Conservation (phyloP, 2,888 invertebrate genomes). For the Brachypalpus laphriformis region DNA sequence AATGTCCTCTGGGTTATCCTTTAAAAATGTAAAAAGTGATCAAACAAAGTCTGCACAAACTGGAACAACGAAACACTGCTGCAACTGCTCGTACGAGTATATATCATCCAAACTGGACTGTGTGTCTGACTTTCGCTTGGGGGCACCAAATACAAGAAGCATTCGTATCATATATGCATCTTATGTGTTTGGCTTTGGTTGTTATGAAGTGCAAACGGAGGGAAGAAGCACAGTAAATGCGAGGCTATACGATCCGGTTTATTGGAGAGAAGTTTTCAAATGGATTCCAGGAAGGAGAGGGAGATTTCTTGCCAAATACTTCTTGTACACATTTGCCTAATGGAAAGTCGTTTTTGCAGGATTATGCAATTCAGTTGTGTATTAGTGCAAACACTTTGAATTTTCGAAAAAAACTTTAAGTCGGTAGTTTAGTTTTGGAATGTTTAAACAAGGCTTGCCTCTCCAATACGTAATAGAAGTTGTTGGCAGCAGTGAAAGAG, state of each 20-base stretch:
- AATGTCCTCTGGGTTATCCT: constrained; percentile 35
- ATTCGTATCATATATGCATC: constrained; percentile 30
- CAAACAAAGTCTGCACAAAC: constrained; percentile 35
- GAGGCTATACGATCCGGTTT: constrained; percentile 27
- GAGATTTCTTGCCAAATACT: constrained; percentile 37
- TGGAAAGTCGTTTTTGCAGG: constrained; percentile 43
- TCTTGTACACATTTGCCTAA: constrained; percentile 20
- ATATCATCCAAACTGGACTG: constrained; percentile 29
- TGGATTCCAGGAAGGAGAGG: constrained; percentile 6
- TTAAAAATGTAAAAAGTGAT: constrained; percentile 55
- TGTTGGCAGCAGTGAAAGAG: too few species aligned
- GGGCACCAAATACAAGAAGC: constrained; percentile 22
- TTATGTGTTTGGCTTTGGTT: constrained; percentile 2
- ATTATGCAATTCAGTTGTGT: constrained; percentile 55
- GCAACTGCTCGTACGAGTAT: not conserved
- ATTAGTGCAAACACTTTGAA: constrained; percentile 51
- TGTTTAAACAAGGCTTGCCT: too few species aligned
- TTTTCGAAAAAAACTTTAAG: too few species aligned
- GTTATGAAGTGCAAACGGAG: constrained; percentile 20
- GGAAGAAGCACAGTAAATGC: not conserved
- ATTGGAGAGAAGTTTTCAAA: constrained; percentile 31
- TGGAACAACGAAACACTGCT: constrained; percentile 11
- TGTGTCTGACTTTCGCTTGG: constrained; percentile 57
- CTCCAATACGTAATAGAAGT: too few species aligned
- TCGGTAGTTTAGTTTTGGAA: too few species aligned